Evolutionary conservation across 2,797 vertebrate genomes (phyloP).

Genomic region (Neosalanx taihuensis): DNA sequence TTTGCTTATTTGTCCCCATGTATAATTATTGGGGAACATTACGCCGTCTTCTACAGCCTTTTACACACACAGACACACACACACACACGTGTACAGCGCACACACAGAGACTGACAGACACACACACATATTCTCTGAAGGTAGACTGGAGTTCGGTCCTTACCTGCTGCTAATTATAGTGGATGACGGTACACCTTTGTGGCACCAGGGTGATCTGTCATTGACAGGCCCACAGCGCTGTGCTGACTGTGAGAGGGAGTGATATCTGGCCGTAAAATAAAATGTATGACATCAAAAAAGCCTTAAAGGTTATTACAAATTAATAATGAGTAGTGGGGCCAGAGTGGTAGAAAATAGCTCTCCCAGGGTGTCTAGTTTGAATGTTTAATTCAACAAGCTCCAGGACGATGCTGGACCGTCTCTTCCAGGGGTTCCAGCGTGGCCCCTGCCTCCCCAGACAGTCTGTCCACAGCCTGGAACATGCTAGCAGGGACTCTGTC

Average conservation of each 20-base stretch:
- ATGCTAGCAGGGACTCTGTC: constrained; percentile 37
- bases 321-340: constrained; percentile 77
- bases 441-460: constrained; percentile 42
- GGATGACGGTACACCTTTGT: constrained; percentile 54
- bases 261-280: constrained; percentile 81
- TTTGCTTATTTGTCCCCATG: neutral
- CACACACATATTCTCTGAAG: constrained; percentile 12
- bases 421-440: constrained; percentile 47
- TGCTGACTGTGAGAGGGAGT: constrained; percentile 60
- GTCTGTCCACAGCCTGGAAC: constrained; percentile 32
- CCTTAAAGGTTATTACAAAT: constrained; percentile 85
- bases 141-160: constrained; percentile 43
- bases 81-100: constrained; percentile 3
- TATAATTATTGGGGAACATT: neutral
- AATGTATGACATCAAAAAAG: constrained; percentile 83
- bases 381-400: constrained; percentile 76
- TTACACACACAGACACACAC: constrained; percentile 29
- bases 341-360: constrained; percentile 76
- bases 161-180: constrained; percentile 75
- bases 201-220: constrained; percentile 66
- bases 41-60: neutral
- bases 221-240: constrained; percentile 59
- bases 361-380: constrained; percentile 69
- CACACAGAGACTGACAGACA: neutral
- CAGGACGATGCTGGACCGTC: constrained; percentile 64